Base-by-base conservation (phyloP, 2,113 vertebrate genomes). In the Aptenodytes forsteri region DNA sequence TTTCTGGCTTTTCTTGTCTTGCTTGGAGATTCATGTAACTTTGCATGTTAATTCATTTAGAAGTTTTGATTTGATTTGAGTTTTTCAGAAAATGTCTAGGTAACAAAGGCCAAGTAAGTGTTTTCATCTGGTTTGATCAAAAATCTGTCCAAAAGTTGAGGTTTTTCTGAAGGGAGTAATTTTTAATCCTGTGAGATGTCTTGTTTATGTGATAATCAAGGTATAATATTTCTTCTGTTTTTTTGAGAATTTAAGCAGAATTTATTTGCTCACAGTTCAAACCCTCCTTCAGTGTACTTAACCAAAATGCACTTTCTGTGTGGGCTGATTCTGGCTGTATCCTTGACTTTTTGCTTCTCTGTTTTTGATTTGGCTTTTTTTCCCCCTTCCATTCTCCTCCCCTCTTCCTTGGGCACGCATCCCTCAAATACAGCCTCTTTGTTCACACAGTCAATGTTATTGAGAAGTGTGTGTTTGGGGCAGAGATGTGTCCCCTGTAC, bases 1-100 rank as follows among this genome's bases (percentile, higher is more conserved):
- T 85, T 91, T 78, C 87, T 90, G 84, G 34, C 85, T 96, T 91
- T 89, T 87, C 87, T 87, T 80, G 30, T 72, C 78, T 79, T 36
- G 38, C 54, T 90, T 29, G 78, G 77, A 62, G 34, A 62, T 83
- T 81, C 18, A 0, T 50, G 25, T 65, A 58, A 29, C 42, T 89
- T 92, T 66, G 32, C 20, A 26, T 84, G 18, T 30, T 61, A 79
- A 91, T 65, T 83, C 1, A 2, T 87, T 29, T 32, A 15, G 40
- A 85, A 80, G 13, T 67, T 73, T 64, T 58, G n/a, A 38, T 62
- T 87, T 70, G 14, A 73, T 10, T 30, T 1, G 2, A 61, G 5
- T 40, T 62, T 69, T 83, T 73, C 30, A 85, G 72, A 62, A 96
- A 90, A 49, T 40, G 29, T 27, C 50, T 19, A 3, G 20, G 36